Base-by-base conservation (phyloP, 1,140 invertebrate genomes). In the Drosophila saltans region DNA sequence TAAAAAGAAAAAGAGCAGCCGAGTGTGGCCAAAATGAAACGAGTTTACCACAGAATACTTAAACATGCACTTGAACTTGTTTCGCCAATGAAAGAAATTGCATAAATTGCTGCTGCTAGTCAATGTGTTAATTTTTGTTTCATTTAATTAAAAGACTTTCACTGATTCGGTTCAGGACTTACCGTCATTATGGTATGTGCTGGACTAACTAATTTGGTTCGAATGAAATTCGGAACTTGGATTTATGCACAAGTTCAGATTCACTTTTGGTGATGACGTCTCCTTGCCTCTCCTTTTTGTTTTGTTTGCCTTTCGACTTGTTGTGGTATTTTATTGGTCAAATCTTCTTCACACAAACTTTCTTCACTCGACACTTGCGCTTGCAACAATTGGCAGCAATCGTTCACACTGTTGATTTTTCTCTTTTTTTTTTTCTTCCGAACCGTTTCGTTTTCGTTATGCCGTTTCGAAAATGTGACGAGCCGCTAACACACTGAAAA, bases 11-110 rank as follows among this genome's bases (percentile, higher is more conserved):
- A 7, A 6, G 39, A 52, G 48, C 72, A 79, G 41, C 77, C 76
- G 70, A 78, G 77, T 82, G 81, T 75, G 78, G 71, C 72, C 78
- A 75, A 63, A 57, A 58, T 62, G 62, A 80, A 88, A 88, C 83
- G 52, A 66, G 84, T 88, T 86, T 78, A 28, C 21, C 21, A 21
- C 41, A 61, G 61, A 84, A 84, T 77, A 68, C 70, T 39, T 61
- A 75, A 52, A 52, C 21, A 52, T 81, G 82, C 82, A 88, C 82
- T 86, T 86, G 82, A 86, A 86, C 82, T 86, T 86, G 82, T 88
- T 88, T 73, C 2, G 48, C 5, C 59, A 65, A 74, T 66, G 6
- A 36, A 36, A 7, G 68, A 75, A 76, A 69, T 86, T 86, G 83
- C 83, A 86, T 88, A 88, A 88, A 88, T 52, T 69, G 45, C 8